Evolutionary conservation across 2,797 vertebrate species (phyloP), one percentile per base, ranked within the genome.

Genomic region (Phoebastria nigripes): DNA sequence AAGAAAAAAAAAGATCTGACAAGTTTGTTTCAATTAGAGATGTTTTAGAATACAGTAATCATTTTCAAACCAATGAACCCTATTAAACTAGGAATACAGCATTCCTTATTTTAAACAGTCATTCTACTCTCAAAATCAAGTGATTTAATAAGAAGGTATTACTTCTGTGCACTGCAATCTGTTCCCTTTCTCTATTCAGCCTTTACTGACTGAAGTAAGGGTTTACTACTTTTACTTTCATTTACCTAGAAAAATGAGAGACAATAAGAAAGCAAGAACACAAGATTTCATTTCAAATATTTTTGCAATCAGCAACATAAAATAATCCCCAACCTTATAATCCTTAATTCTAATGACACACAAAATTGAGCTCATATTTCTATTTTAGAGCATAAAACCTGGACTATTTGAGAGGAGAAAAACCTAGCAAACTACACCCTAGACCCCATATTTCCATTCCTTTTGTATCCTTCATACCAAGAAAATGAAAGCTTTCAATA

Each of bases 21-120:
- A 82, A 89, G 89, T 94, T 89, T 96, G 55, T 96, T 96, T 96
- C 93, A 96, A 94, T 96, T 93, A 94, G 88, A 94, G 84, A 87
- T 67, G 22, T 85, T 87, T 94, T 70, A 95, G 91, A 97, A 95
- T 90, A 84, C 54, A 80, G 93, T 70, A 78, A 87, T 95, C 15
- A 84, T 93, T 97, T 97, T 88, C 87, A 92, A 97, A 97, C 61
- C 33, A 47, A 42, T 77, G 92, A 97, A 89, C 49, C 51, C 31
- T 85, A 61, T 49, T 95, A 83, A 91, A 86, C 25, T 6, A 52
- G 77, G 65, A 96, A 96, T 78, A 90, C 8, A 55, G 33, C 61
- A 61, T 91, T 92, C 78, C 84, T 78, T 79, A 79, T 76, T 91
- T 92, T 83, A 67, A 91, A 85, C 39, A 76, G 33, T 24, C 28